Base-by-base conservation (phyloP, 2,797 vertebrate species). In the Thalassophryne amazonica region DNA sequence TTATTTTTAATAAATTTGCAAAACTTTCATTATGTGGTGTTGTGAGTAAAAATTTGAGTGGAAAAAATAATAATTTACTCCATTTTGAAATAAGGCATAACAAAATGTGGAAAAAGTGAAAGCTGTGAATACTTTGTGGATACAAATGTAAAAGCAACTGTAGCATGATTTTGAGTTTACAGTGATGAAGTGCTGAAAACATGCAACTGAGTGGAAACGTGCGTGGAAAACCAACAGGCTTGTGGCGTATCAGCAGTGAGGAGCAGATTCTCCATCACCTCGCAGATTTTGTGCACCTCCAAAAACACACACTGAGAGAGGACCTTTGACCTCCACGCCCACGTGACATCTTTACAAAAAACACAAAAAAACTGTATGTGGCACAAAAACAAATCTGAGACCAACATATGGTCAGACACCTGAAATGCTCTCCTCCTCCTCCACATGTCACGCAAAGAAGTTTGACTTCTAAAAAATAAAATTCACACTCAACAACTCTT, bases 401-500 rank as follows among this genome's bases (percentile, higher is more conserved):
- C 33, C 21, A 49, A 51, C 74, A 83, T 78, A 69, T 73, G 77
- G 73, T 54, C 14, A 15, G 17, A 47, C 35, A 57, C 20, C 2
- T 14, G n/a, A 31, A 43, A 10, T 30, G 27, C 21, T 29, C 32
- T 33, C 23, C 9, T 28, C 49, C 55, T 56, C 55, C 53, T 38
- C 51, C 28, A 2, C 47, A n/a, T 59, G 42, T 37, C 48, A 30
- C 32, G 29, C 30, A 11, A 34, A 6, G 28, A 38, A 33, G 7
- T 25, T 17, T 3, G 8, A 34, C 29, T 32, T 15, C 4, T 23
- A 20, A 23, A 23, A 25, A 28, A 40, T 40, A 62, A 40, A n/a
- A 23, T 35, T 17, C 32, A 31, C 11, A 6, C 16, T 7, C 17
- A 34, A 4, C 5, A 4, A 20, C 19, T 15, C 14, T 24, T 5